Evolutionary conservation across 2,113 vertebrate species (phyloP).

Genomic region (Dascyllus trimaculatus): DNA sequence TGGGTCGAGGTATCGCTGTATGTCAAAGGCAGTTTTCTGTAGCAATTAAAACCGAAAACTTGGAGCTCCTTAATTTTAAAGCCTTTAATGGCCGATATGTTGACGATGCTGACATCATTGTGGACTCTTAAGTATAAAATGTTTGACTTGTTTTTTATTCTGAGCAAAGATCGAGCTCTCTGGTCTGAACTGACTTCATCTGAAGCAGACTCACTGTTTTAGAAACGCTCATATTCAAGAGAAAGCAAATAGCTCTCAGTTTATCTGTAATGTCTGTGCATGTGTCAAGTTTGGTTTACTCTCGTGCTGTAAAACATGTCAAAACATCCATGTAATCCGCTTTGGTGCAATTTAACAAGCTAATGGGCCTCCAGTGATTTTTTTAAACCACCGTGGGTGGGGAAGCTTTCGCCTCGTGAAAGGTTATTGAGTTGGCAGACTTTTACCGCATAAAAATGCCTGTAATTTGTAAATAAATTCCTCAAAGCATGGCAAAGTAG

Average conservation of each 20-base stretch:
- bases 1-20: no score
- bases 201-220: background rate
- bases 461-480: conserved; percentile 12
- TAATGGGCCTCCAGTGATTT: conserved; percentile 45
- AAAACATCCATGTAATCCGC: conserved; percentile 36
- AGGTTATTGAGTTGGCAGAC: conserved; percentile 27
- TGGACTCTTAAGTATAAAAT: no score
- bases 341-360: conserved; percentile 40
- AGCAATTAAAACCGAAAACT: no score
- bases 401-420: conserved; percentile 35
- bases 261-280: conserved; percentile 13
- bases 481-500: conserved; percentile 3
- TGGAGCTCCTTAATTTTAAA: no score
- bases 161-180: background rate
- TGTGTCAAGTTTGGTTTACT: conserved; percentile 23
- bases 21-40: no score
- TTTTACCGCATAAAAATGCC: conserved; percentile 12
- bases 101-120: no score
- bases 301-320: conserved; percentile 27
- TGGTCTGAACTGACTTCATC: background rate
- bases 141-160: no score
- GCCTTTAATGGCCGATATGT: no score
- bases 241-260: conserved; percentile 13
- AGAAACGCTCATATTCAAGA: conserved; percentile 7
- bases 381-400: conserved; percentile 33